Evolutionary conservation across 1,140 invertebrate genomes (phyloP).

Genomic region (Tribolium castaneum): DNA sequence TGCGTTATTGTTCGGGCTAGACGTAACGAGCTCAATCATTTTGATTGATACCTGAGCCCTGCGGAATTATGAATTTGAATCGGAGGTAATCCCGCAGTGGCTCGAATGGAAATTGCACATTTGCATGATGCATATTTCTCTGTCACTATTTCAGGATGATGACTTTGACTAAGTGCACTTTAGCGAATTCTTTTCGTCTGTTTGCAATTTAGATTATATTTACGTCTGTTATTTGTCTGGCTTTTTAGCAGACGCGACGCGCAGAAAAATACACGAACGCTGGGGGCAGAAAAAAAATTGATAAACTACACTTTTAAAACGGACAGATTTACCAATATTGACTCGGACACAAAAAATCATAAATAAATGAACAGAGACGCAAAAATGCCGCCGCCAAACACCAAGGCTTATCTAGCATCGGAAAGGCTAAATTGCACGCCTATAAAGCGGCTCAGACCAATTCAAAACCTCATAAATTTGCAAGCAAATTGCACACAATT

Average conservation of each 20-base stretch:
- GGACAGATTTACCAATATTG: no score
- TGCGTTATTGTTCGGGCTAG: slow-evolving; percentile 28
- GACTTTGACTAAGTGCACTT: slow-evolving; percentile 48
- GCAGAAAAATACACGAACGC: no score
- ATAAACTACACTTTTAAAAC: no score
- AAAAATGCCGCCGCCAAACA: no score
- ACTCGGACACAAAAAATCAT: no score
- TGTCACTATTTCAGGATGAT: slow-evolving; percentile 43
- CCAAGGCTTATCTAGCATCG: no score
- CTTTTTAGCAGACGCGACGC: neutral
- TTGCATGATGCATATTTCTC: slow-evolving; percentile 51
- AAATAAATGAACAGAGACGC: no score
- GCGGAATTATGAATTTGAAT: slow-evolving; percentile 49
- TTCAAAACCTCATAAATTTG: no score
- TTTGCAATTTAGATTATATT: slow-evolving; percentile 43
- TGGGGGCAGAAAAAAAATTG: no score
- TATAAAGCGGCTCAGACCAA: no score
- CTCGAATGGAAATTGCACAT: slow-evolving; percentile 52
- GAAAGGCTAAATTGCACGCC: no score
- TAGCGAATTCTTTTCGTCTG: slow-evolving; percentile 38
- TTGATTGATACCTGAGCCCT: slow-evolving; percentile 45
- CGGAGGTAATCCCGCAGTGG: slow-evolving; percentile 39
- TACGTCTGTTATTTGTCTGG: slow-evolving; percentile 6
- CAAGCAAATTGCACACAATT: no score
- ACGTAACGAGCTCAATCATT: slow-evolving; percentile 37